These are phyloP conservation scores for Cyprinodon diabolis DNA, from an alignment of 2,797 vertebrate genomes.

Conservation along the genomic window DNA sequence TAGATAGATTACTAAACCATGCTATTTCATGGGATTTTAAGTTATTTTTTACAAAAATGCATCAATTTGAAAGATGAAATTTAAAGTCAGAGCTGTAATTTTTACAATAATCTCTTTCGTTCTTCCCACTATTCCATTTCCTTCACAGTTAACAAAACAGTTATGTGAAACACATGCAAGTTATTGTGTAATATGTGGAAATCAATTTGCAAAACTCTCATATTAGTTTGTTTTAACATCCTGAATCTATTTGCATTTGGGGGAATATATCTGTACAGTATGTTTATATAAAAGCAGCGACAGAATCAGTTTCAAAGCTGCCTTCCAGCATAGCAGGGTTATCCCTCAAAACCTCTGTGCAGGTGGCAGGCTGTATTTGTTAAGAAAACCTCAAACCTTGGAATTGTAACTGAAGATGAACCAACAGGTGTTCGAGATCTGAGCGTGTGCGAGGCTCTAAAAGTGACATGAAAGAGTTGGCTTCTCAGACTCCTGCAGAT, in stretches of 20 bases:
- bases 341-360: slow-evolving; percentile 46
- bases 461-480: slow-evolving; percentile 39
- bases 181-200: not conserved
- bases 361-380: slow-evolving; percentile 68
- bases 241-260: not conserved
- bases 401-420: slow-evolving; percentile 75
- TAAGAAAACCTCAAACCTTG: slow-evolving; percentile 78
- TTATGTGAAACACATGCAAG: not conserved
- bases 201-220: not conserved
- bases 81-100: not conserved
- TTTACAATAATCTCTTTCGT: not conserved
- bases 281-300: not conserved
- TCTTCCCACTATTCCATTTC: not conserved
- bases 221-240: not conserved
- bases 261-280: not conserved
- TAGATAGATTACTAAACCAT: not conserved
- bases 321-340: slow-evolving; percentile 42
- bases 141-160: not conserved
- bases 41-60: not conserved
- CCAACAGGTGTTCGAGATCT: slow-evolving; percentile 68
- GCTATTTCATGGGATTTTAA: not conserved
- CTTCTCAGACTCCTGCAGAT: slow-evolving; percentile 38
- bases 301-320: slow-evolving; percentile 37
- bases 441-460: slow-evolving; percentile 20
- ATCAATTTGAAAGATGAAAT: not conserved